Evolutionary conservation across 2,888 invertebrate genomes (phyloP), one percentile per base, ranked within the genome.

Genomic region (Allygus modestus): DNA sequence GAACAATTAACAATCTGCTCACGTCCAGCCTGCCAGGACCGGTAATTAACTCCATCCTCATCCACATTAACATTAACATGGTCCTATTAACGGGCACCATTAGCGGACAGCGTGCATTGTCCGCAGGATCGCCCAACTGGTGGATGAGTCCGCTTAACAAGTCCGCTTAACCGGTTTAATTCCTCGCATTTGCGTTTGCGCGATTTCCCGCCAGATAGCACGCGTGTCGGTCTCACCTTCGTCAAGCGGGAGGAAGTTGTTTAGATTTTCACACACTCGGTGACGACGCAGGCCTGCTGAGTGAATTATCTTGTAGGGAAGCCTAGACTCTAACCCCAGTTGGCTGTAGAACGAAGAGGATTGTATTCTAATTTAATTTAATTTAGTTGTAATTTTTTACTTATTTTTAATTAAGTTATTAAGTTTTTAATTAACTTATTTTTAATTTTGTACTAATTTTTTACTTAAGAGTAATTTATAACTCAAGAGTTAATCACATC

Each of bases 201-300:
- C 17, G 65, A 65, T 65, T 31, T 65, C 65, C 65, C 65, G 58
- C 65, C 65, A 65, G 65, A 65, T 65, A 65, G 65, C 65, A 28
- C 65, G 65, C 65, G 65, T 65, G 65, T 65, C 20, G 9, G 51
- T 51, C 58, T 58, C 58, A 58, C 58, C 58, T 58, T 58, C 58
- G 58, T 58, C 58, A 58, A 12, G 58, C 20, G 28, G 65, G 5
- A 28, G 65, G 65, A 65, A 65, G 65, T 65, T 65, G 65, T 65
- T 65, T 31, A 65, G 65, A 31, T 65, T 65, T 65, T 65, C 65
- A 28, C 65, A 65, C 65, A 65, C 28, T 28, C 65, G 28, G 58
- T n/a, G 51, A 51, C n/a, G n/a, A n/a, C n/a, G n/a, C 51, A 1
- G 58, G 0, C 0, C 65, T 31, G 28, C 65, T 28, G 65, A 65